A percentile compares a stretch with the other conserved stretches of the same genome.
Conservation (phyloP, 1,140 invertebrate genomes). For the Tetragonula clypearis region DNA sequence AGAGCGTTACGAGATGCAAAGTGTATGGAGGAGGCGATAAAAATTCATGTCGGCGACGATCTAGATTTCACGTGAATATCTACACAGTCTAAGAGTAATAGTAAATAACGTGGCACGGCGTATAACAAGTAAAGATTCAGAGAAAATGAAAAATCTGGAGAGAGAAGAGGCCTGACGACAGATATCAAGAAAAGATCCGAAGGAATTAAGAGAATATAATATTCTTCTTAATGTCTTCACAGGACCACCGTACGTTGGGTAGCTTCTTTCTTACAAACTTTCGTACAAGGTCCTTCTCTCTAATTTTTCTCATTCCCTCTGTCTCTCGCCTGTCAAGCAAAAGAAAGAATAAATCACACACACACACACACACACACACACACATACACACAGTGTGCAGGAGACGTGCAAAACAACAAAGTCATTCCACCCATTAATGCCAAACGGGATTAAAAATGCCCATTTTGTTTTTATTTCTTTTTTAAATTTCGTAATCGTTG, state of each 20-base stretch:
- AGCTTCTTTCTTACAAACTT: not conserved
- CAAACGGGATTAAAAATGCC: not conserved
- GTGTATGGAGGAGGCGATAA: too few relatives aligned
- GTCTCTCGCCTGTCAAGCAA: not conserved
- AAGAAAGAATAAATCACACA: not conserved
- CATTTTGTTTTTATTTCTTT: not conserved
- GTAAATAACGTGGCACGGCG: too few relatives aligned
- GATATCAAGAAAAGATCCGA: not conserved
- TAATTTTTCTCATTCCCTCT: too few relatives aligned
- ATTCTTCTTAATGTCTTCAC: not conserved
- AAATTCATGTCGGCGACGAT: not conserved
- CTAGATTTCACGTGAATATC: not conserved
- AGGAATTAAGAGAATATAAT: not conserved
- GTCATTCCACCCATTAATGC: too few relatives aligned
- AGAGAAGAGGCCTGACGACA: not conserved
- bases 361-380: too few relatives aligned
- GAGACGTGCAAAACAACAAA: not conserved
- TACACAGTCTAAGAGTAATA: not conserved
- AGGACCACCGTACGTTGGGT: not conserved
- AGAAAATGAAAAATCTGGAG: too few relatives aligned
- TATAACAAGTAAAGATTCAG: too few relatives aligned
- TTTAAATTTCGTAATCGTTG: slow-evolving; percentile 21
- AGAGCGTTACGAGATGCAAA: too few relatives aligned
- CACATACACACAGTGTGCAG: too few relatives aligned
- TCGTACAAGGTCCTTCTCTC: not conserved